Percentiles rank a stretch among this genome's conserved stretches.
phyloP scores from a whole-genome alignment of 2,113 vertebrate species.

The Sula dactylatra region DNA sequence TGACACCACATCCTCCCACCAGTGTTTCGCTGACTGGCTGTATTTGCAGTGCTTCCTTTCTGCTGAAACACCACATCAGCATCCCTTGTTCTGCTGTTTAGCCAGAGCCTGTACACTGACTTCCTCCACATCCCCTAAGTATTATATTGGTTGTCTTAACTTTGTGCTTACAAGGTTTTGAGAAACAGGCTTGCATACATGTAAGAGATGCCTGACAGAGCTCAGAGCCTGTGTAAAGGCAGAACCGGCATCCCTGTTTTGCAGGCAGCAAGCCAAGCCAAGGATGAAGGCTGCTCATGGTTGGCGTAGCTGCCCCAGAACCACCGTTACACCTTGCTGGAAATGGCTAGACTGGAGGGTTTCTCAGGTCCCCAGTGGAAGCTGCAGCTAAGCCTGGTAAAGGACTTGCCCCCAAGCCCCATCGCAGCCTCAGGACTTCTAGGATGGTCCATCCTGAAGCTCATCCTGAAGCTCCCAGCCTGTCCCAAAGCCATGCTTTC shows the following conservation, averaged over 20 bases:
- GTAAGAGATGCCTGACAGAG: background rate
- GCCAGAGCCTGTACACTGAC: background rate
- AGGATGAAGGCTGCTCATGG: background rate
- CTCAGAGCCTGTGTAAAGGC: background rate
- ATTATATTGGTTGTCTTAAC: no score
- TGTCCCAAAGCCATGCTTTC: background rate
- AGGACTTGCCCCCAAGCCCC: background rate
- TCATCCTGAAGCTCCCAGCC: background rate
- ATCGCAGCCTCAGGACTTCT: background rate
- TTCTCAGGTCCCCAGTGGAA: background rate
- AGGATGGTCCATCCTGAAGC: background rate
- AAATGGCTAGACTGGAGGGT: background rate
- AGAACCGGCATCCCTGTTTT: background rate
- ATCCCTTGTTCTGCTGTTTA: background rate
- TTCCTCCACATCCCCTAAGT: background rate
- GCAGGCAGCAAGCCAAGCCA: background rate
- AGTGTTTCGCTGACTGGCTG: background rate
- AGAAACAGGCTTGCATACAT: background rate
- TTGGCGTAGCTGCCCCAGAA: background rate
- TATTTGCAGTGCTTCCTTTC: background rate
- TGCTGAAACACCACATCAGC: background rate
- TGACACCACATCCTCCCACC: fast-evolving
- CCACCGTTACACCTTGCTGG: background rate
- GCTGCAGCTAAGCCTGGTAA: background rate
- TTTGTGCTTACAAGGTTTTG: background rate